Base-by-base conservation (phyloP, 1,140 invertebrate species). In the Micrasema longulum region DNA sequence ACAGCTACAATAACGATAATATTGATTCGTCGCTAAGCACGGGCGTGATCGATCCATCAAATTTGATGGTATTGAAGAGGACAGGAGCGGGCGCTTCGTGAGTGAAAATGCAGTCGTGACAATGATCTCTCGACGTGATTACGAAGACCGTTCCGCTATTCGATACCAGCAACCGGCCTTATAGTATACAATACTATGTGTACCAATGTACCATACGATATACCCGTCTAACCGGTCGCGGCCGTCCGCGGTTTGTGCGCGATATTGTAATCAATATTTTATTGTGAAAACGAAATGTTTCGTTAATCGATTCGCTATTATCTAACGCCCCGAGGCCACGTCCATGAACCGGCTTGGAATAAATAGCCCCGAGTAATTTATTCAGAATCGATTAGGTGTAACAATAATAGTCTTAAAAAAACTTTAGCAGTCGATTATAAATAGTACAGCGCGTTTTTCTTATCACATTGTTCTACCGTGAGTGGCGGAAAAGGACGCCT, bases 271-370 rank as follows among this genome's bases (percentile, higher is more conserved):
- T n/a, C 41, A 16, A 45, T 45, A 45, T 45, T 45, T 45, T 45
- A 45, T 45, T 45, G 55, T 18, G 55, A 60, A 60, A 60, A 41
- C 16, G 55, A 60, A 60, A 60, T 31, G 52, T 55, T 60, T 41
- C 16, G 16, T 22, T 52, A 20, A 22, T 22, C 48, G 48, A 22
- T 52, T 52, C 35, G 35, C 22, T 60, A 22, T 60, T 60, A 60
- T 41, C 36, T 43, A 60, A 60, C 16, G 36, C 36, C 53, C 20
- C 2, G n/a, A 20, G 53, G 53, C 53, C n/a, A 20, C 23, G 26
- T 60, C 53, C 55, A 14, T 60, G 55, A 60, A 60, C 55, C 55
- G 36, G 36, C 55, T 22, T 14, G 55, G 1, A 38, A 22, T 60
- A 18, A 55, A 38, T 60, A 38, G 35, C 36, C 41, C 35, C 48